These are phyloP conservation scores for Lepus timidus DNA, from an alignment of 2,113 vertebrate species.

Conservation along the genomic window DNA sequence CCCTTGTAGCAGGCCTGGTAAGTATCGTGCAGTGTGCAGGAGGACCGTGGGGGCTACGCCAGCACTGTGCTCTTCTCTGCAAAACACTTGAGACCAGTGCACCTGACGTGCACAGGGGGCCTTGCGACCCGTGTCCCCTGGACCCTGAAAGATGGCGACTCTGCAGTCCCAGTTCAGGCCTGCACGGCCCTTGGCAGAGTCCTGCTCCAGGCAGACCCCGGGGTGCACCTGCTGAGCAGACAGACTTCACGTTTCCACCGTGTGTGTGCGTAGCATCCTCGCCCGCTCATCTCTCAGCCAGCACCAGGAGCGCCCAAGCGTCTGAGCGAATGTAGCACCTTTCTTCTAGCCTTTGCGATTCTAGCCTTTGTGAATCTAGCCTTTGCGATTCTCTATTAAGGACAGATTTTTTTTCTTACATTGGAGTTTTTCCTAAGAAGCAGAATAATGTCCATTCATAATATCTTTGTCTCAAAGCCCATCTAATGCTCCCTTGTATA, in stretches of 20 bases:
- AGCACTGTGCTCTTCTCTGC: accelerated
- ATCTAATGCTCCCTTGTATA: not conserved
- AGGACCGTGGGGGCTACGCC: too few species aligned
- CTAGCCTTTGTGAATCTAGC: too few species aligned
- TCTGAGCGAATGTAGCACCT: not conserved
- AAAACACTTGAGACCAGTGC: too few species aligned
- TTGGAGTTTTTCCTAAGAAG: not conserved
- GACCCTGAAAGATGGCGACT: accelerated
- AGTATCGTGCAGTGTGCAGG: not conserved
- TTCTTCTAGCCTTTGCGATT: not conserved
- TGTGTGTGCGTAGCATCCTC: accelerated
- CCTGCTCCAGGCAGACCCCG: not conserved
- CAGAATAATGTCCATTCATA: not conserved
- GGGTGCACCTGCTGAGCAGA: accelerated
- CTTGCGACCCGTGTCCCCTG: too few species aligned
- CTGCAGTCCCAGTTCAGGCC: accelerated
- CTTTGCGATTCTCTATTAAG: not conserved
- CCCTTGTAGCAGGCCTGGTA: too few species aligned
- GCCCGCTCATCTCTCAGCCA: not conserved
- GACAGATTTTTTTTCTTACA: not conserved
- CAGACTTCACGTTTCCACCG: accelerated
- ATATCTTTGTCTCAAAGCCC: not conserved
- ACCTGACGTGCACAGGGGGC: not conserved
- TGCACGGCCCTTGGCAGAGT: accelerated
- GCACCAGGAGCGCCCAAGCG: not conserved